phyloP scores from a whole-genome alignment of 2,797 vertebrate genomes.

The Phaenicophaeus curvirostris region DNA sequence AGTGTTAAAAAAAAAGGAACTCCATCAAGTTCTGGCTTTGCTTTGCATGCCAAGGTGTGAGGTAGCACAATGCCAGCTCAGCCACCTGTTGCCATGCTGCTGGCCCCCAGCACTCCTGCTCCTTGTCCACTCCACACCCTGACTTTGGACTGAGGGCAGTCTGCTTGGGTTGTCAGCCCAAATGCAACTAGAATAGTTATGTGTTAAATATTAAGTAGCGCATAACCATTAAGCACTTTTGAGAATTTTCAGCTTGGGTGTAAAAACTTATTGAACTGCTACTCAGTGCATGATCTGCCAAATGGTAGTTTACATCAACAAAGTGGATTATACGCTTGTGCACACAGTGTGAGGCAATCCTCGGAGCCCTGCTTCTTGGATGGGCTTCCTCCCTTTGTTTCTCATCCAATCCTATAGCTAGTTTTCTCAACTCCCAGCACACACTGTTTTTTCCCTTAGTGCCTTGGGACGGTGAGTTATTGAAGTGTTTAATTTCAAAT shows the following conservation, averaged over 20 bases:
- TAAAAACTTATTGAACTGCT: neutral
- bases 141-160: accelerated
- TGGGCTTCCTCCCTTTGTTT: neutral
- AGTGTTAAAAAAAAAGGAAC: neutral
- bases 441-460: neutral
- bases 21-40: neutral
- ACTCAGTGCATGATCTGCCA: neutral
- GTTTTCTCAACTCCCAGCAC: neutral
- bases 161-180: neutral
- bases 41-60: neutral
- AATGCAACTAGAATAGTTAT: neutral
- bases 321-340: neutral
- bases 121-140: neutral
- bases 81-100: neutral
- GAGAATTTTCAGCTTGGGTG: neutral
- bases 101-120: neutral
- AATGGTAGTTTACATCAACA: neutral
- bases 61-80: neutral
- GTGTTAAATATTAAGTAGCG: neutral
- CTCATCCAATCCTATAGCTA: neutral
- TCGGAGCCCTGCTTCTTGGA: neutral
- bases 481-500: neutral
- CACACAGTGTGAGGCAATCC: neutral
- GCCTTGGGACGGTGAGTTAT: neutral
- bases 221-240: neutral